Evolutionary conservation across 2,797 vertebrate species (phyloP).

Genomic region (Premnoplex brunnescens): DNA sequence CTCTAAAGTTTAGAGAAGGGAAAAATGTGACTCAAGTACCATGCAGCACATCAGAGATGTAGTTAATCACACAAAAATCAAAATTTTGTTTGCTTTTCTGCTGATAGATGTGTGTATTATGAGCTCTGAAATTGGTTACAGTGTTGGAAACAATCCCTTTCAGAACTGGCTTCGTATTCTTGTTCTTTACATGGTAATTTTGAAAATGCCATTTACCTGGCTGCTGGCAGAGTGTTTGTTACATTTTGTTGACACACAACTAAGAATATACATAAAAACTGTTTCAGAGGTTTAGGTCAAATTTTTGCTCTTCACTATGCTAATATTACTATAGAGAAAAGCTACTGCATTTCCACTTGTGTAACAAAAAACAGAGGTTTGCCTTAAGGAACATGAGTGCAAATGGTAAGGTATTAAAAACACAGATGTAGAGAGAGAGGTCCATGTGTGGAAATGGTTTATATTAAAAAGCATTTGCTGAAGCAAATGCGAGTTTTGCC

Average conservation of each 20-base stretch:
- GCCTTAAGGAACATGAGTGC: conserved; percentile 17
- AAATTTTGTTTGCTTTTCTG: conserved; percentile 29
- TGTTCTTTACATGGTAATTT: not conserved
- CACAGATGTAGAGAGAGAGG: not conserved
- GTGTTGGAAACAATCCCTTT: conserved; percentile 31
- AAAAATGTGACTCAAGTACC: not conserved
- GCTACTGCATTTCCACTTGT: conserved; percentile 8
- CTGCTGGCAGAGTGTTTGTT: not conserved
- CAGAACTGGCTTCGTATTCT: not conserved
- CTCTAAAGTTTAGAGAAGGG: not conserved
- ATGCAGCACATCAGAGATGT: not conserved
- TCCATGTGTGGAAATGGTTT: conserved; percentile 24
- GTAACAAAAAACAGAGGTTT: conserved; percentile 32
- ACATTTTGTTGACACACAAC: not conserved
- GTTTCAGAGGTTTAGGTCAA: not conserved
- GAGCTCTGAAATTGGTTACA: conserved; percentile 22
- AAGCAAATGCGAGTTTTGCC: not conserved
- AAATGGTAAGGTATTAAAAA: conserved; percentile 54
- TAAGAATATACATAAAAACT: not conserved
- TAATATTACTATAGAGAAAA: conserved; percentile 3
- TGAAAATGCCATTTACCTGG: not conserved
- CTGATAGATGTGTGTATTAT: conserved; percentile 9
- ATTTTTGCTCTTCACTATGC: not conserved
- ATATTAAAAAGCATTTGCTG: not conserved
- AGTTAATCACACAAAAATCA: not conserved